phyloP scores from a whole-genome alignment of 1,140 invertebrate species.

The Drosophila insularis region DNA sequence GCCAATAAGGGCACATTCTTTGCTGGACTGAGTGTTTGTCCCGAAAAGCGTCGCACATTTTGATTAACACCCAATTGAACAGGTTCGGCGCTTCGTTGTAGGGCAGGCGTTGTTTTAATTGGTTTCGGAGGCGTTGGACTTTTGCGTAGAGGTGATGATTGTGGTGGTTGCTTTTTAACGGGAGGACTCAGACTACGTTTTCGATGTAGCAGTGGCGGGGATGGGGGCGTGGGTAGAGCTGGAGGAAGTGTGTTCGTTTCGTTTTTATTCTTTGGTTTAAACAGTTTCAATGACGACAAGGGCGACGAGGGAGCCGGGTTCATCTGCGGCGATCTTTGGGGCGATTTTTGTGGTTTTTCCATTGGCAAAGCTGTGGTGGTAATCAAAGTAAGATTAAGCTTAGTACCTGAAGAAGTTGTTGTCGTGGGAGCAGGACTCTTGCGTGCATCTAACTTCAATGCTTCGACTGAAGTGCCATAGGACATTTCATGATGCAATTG shows the following conservation, averaged over 20 bases:
- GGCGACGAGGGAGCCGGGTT: neutral
- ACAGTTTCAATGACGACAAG: constrained; percentile 42
- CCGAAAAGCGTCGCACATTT: constrained; percentile 65
- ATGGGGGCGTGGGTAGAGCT: constrained; percentile 47
- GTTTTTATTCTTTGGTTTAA: constrained; percentile 52
- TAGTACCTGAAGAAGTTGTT: constrained; percentile 35
- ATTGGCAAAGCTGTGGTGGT: constrained; percentile 52
- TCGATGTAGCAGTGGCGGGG: constrained; percentile 23
- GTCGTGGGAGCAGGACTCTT: constrained; percentile 59
- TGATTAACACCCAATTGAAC: constrained; percentile 74
- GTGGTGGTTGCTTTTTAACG: constrained; percentile 23
- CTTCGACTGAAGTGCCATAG: constrained; percentile 76
- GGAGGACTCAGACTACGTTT: constrained; percentile 54
- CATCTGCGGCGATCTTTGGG: constrained; percentile 39
- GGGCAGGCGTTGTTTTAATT: constrained; percentile 65
- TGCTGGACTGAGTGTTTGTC: constrained; percentile 69
- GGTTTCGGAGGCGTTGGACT: constrained; percentile 70
- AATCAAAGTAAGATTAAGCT: constrained; percentile 56
- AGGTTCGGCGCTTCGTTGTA: constrained; percentile 71
- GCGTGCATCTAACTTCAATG: constrained; percentile 65
- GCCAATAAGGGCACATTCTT: constrained; percentile 69
- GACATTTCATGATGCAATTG: constrained; percentile 78
- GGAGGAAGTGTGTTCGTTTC: constrained; percentile 38
- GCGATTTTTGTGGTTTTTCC: constrained; percentile 21
- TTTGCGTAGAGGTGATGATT: constrained; percentile 44